These are phyloP conservation scores for Stenurella melanura DNA, from an alignment of 2,888 invertebrate species.

Conservation along the genomic window DNA sequence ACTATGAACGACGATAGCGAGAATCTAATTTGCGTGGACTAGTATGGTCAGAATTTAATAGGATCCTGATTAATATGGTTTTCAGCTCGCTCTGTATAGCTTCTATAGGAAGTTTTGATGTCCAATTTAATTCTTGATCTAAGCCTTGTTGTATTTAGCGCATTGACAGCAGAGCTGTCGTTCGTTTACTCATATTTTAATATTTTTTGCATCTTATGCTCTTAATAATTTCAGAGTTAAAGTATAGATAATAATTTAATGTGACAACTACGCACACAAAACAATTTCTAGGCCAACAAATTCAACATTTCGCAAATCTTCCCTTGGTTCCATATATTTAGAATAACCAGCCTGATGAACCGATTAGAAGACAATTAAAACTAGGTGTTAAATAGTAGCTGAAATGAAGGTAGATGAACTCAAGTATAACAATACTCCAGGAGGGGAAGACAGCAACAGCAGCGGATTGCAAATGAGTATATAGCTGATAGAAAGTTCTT, in stretches of 20 bases:
- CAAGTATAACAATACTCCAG: conserved; percentile 61
- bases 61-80: too few relatives aligned
- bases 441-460: conserved; percentile 60
- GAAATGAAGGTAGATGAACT: conserved; percentile 63
- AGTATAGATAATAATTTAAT: not conserved
- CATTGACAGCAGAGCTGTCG: too few relatives aligned
- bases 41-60: too few relatives aligned
- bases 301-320: not conserved
- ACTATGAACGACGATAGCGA: too few relatives aligned
- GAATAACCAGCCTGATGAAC: not conserved
- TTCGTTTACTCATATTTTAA: too few relatives aligned
- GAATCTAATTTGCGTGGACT: too few relatives aligned
- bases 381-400: conserved; percentile 11
- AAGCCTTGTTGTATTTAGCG: too few relatives aligned
- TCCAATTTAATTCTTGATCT: too few relatives aligned
- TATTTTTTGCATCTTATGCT: too few relatives aligned
- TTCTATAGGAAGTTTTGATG: too few relatives aligned
- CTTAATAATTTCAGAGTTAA: too few relatives aligned
- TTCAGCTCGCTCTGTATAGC: too few relatives aligned
- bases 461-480: conserved; percentile 59
- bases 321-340: not conserved
- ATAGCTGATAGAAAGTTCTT: conserved; percentile 68
- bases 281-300: not conserved
- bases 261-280: not conserved
- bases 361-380: conserved; percentile 14